Base-by-base conservation (phyloP, 2,797 vertebrate species). In the Cephalopachus bancanus region DNA sequence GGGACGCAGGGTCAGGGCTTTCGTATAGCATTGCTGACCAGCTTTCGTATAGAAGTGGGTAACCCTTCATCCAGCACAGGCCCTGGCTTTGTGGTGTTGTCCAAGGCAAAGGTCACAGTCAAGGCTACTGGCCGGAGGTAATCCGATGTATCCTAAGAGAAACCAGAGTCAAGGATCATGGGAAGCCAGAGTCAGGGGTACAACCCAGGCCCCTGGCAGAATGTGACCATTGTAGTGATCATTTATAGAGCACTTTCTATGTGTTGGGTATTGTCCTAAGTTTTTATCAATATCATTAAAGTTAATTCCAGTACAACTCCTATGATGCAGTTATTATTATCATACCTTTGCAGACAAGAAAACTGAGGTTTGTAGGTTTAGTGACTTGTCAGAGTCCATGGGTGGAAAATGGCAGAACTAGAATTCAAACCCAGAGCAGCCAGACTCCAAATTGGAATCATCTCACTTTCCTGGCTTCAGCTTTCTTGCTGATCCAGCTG, bases 111-210 rank as follows among this genome's bases (percentile, higher is more conserved):
- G 37, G 97, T 98, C 96, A 99, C 98, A 0, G 98, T 98, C 98
- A 99, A 98, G 95, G 98, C 98, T 78, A 99, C 99, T 4, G 99
- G 99, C n/a, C 99, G 98, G 97, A 99, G 99, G 87, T 99, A 99
- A 96, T 99, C 99, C 0, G 99, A 99, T 8, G 99, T 99, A 97
- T 99, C 99, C 99, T 99, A 96, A 59, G 26, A 49, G 11, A 83
- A 83, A 84, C 4, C 65, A 37, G n/a, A 87, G 72, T 53, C 30
- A 14, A 90, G 33, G 76, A 28, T 92, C 19, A 74, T 1, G 30
- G 55, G 30, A 16, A 85, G 44, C 53, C 15, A 62, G 65, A 14
- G 22, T 44, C 12, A 78, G 37, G 55, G 33, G 37, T 19, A 37
- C 0, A 69, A 44, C 19, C 51, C 90, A 87, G 67, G 33, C 17